A percentile compares a stretch with the other conserved stretches of the same genome.
Evolutionary conservation across 1,140 invertebrate genomes (phyloP).

Genomic region (Brachionus paranguensis): DNA sequence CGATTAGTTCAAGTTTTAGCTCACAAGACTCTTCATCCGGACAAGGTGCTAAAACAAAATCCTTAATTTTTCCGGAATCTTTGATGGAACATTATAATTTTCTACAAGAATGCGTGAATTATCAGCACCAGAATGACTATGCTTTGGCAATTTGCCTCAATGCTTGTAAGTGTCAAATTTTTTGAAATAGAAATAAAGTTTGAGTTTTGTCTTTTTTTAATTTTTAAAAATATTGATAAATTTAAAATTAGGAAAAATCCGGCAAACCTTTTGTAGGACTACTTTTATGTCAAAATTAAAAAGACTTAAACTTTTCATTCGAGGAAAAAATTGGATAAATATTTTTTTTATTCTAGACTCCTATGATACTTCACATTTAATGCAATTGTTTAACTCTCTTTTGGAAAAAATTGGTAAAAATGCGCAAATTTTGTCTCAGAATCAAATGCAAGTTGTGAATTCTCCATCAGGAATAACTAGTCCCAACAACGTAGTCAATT

Average conservation of each 20-base stretch:
- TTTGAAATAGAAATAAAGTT: too few species aligned
- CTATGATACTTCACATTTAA: background rate
- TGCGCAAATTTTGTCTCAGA: background rate
- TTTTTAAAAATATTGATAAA: too few species aligned
- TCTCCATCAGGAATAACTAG: constrained; percentile 4
- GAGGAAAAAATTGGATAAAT: too few species aligned
- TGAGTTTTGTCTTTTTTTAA: too few species aligned
- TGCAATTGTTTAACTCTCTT: background rate
- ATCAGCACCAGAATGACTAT: background rate
- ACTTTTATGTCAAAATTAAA: background rate
- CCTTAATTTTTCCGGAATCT: background rate
- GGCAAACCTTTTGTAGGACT: too few species aligned
- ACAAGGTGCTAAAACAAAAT: background rate
- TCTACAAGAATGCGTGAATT: background rate
- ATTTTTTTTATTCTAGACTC: background rate
- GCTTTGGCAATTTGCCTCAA: background rate
- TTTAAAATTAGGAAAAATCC: too few species aligned
- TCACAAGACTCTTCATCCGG: background rate
- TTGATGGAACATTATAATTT: background rate
- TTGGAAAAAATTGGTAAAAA: constrained; percentile 31
- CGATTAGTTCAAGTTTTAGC: background rate
- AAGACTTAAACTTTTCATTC: background rate
- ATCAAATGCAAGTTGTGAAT: background rate
- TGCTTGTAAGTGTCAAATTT: background rate
- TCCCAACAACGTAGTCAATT: background rate